Evolutionary conservation across 92 coral and sea anemone species (phyloP).

Genomic region (Porites rus): DNA sequence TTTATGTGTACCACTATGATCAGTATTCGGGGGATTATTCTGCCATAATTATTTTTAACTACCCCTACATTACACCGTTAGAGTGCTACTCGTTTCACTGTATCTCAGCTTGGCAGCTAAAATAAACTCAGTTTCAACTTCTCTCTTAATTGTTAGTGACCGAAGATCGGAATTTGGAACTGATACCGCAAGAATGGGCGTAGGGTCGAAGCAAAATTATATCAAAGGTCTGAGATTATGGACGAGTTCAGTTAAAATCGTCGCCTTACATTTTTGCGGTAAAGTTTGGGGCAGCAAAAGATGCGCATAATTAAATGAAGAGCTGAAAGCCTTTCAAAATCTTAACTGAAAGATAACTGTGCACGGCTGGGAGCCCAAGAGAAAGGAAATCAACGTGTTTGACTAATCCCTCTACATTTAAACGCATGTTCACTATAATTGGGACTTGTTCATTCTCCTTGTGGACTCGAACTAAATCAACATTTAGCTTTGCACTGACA

Average conservation of each 20-base stretch:
- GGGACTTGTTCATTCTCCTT: no score
- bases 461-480: no score
- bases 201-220: no score
- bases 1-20: no score
- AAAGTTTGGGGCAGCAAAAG: conserved; percentile 14
- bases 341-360: not conserved
- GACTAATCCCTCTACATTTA: no score
- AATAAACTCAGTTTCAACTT: conserved; percentile 1
- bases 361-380: conserved; percentile 1
- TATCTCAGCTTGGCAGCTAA: not conserved
- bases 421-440: no score
- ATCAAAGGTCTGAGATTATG: not conserved
- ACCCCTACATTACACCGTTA: not conserved
- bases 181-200: not conserved
- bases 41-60: conserved; percentile 5
- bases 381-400: not conserved
- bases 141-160: not conserved
- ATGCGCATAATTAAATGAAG: not conserved
- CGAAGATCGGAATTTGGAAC: not conserved
- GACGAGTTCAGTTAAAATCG: conserved; percentile 14
- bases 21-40: no score
- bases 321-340: not conserved
- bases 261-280: not conserved
- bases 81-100: not conserved
- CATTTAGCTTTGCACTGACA: no score